Base-by-base conservation (phyloP, 1,140 invertebrate genomes). In the Panulirus ornatus region DNA sequence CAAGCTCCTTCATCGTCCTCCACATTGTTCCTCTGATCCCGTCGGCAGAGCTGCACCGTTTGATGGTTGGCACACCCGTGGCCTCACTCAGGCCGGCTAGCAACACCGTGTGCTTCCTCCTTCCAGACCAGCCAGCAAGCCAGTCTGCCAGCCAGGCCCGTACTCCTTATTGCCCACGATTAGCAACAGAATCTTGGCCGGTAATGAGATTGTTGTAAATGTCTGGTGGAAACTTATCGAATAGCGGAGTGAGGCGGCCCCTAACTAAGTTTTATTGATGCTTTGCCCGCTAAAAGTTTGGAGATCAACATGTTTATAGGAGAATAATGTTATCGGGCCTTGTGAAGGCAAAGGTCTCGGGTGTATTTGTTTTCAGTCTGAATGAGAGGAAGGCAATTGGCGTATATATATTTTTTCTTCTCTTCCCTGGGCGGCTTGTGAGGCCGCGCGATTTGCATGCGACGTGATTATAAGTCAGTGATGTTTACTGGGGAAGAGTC, bases 151-250 rank as follows among this genome's bases (percentile, higher is more conserved):
- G 11, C 36, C 47, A 51, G 47, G n/a, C n/a, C 38, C 71, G 27
- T 19, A 16, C 22, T 82, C 19, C 54, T 82, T 58, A 58, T 51
- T 16, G 58, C 22, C 51, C 58, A 2, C 81, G 34, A 84, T 84
- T 84, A 84, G 58, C 58, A 36, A 16, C 22, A 40, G 81, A 84
- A 40, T 70, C 54, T 44, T 38, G 63, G 36, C 81, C 47, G 36
- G 81, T 84, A 84, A 84, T 84, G 81, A 84, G 81, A 84, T 84
- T 84, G 81, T 84, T 84, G 81, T 84, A 84, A 84, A 84, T 84
- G 81, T 38, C 81, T 84, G 36, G 8, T 19, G 34, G 81, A 63
- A 83, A 84, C 81, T 84, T 84, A 84, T 84, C 81, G 58, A 84
- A 84, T 84, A 84, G 81, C 81, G 22, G 38, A 27, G 19, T 63